Evolutionary conservation across 2,888 invertebrate species (phyloP).

Genomic region (Drosophila koepferae): DNA sequence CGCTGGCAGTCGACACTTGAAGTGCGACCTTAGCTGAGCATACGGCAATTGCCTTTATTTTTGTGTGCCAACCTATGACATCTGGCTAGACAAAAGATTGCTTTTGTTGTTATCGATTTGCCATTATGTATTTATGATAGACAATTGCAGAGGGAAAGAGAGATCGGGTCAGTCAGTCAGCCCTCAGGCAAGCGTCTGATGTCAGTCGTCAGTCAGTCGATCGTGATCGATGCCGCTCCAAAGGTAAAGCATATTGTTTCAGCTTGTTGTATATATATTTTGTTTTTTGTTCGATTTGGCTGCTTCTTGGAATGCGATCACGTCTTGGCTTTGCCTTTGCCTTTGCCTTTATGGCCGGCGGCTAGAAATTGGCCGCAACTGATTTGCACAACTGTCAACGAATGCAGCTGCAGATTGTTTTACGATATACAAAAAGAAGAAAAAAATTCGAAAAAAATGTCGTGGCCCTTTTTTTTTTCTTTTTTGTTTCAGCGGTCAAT

Average conservation of each 20-base stretch:
- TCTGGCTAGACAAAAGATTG: slow-evolving; percentile 52
- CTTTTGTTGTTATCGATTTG: slow-evolving; percentile 38
- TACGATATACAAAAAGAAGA: slow-evolving; percentile 17
- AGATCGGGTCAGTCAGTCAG: slow-evolving; percentile 9
- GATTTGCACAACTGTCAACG: slow-evolving; percentile 73
- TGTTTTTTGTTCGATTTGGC: slow-evolving; percentile 20
- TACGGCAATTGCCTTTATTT: slow-evolving; percentile 1
- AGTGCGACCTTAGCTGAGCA: slow-evolving; percentile 44
- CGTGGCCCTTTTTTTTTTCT: slow-evolving; percentile 54
- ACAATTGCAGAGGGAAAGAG: neutral
- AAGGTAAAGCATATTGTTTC: slow-evolving; percentile 50
- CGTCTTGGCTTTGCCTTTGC: slow-evolving; percentile 35
- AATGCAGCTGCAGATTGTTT: slow-evolving; percentile 63
- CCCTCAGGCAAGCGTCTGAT: slow-evolving; percentile 57
- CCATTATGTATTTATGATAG: slow-evolving; percentile 49
- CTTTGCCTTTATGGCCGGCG: slow-evolving; percentile 37
- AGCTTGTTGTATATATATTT: neutral
- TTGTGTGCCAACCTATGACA: slow-evolving; percentile 59
- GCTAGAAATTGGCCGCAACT: slow-evolving; percentile 70
- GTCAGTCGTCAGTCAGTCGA: slow-evolving; percentile 65
- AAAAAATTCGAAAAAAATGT: too few species aligned
- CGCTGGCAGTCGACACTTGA: slow-evolving; percentile 38
- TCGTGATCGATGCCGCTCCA: slow-evolving; percentile 74
- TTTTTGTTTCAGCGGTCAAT: slow-evolving; percentile 42
- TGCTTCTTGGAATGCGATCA: slow-evolving; percentile 74